Percentiles rank a stretch among this genome's conserved stretches.
Conservation (phyloP, 2,888 invertebrate genomes). For the Ephialtes manifestator region DNA sequence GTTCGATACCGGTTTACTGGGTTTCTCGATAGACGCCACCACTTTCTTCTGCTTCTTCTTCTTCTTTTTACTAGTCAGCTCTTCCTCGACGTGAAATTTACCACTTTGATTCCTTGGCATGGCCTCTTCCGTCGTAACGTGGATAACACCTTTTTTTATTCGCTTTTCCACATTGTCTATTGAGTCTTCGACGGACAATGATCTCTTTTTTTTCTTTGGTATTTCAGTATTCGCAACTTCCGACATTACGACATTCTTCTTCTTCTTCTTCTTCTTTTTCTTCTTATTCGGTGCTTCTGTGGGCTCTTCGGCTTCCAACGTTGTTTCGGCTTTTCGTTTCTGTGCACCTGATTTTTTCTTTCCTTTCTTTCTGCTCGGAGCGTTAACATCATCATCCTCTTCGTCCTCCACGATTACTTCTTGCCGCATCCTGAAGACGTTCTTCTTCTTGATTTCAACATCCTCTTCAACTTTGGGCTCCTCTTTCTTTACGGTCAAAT, state of each 20-base stretch:
- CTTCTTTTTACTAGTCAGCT: conserved; percentile 31
- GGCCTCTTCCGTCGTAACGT: conserved; percentile 32
- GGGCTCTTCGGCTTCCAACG: conserved; percentile 5
- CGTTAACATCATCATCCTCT: conserved; percentile 64
- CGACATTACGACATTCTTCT: conserved; percentile 38
- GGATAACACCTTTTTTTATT: conserved; percentile 36
- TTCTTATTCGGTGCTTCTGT: not conserved
- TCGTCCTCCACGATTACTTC: conserved; percentile 78
- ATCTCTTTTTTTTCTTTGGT: conserved; percentile 62
- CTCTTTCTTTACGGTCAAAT: conserved; percentile 63
- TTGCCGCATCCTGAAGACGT: conserved; percentile 73
- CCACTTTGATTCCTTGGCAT: conserved; percentile 47
- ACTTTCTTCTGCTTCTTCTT: conserved; percentile 75
- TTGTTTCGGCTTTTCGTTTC: conserved; percentile 42
- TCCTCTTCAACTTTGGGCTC: conserved; percentile 59
- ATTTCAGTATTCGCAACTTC: not conserved
- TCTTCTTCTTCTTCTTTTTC: conserved; percentile 49
- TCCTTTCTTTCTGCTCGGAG: conserved; percentile 43
- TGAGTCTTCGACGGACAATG: conserved; percentile 24
- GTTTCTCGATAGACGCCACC: conserved; percentile 44
- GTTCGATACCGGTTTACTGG: conserved; percentile 46
- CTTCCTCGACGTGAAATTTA: conserved; percentile 39
- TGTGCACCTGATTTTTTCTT: conserved; percentile 38
- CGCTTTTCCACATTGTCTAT: conserved; percentile 32
- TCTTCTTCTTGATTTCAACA: conserved; percentile 57